Percentiles rank a stretch among this genome's conserved stretches.
Conservation (phyloP, 2,888 invertebrate species). For the Ormia ochracea region DNA sequence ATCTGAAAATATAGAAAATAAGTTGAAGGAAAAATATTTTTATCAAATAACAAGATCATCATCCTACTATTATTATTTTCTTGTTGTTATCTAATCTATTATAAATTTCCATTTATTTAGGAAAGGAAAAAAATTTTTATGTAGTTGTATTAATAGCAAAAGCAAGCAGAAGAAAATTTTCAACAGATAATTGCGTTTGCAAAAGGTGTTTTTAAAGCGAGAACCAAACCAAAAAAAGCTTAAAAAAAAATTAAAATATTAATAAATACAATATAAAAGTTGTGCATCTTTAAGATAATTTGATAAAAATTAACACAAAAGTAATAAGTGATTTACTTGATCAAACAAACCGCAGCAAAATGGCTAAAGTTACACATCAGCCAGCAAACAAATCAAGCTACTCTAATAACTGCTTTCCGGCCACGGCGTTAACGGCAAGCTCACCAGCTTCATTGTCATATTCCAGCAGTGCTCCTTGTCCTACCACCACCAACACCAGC, state of each 20-base stretch:
- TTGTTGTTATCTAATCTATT: slow-evolving; percentile 61
- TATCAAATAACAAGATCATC: slow-evolving; percentile 23
- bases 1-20: background rate
- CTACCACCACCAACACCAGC: background rate
- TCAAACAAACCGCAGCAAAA: slow-evolving; percentile 50
- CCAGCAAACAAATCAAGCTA: slow-evolving; percentile 36
- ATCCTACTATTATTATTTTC: slow-evolving; percentile 23
- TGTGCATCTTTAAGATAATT: slow-evolving; percentile 39
- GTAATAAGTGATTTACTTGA: slow-evolving; percentile 30
- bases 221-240: background rate
- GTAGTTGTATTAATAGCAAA: slow-evolving; percentile 31
- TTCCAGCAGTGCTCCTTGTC: background rate
- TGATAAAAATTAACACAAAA: background rate
- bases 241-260: no score
- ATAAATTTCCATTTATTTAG: slow-evolving; percentile 56
- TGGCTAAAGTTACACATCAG: slow-evolving; percentile 58
- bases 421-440: slow-evolving; percentile 1
- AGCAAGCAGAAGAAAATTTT: background rate
- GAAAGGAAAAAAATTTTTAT: slow-evolving; percentile 7
- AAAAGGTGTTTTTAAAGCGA: slow-evolving; percentile 3
- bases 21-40: slow-evolving; percentile 32
- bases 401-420: slow-evolving; percentile 23
- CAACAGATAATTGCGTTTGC: slow-evolving; percentile 25
- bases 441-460: slow-evolving; percentile 25
- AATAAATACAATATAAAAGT: background rate